Evolutionary conservation across 1,140 invertebrate species (phyloP), one percentile per base, ranked within the genome.

Genomic region (Macrobrachium rosenbergii): DNA sequence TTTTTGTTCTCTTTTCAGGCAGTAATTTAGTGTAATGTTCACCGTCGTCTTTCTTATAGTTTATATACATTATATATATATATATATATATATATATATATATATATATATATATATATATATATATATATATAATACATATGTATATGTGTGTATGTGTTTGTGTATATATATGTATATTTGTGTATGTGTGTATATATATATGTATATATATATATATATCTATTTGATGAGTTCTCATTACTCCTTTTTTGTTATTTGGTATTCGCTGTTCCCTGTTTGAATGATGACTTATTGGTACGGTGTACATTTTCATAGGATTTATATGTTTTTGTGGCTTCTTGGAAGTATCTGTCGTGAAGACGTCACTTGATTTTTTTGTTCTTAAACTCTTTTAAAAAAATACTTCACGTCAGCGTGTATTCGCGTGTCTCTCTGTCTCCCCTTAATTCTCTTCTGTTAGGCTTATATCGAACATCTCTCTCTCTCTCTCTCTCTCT

Each of bases 131-230:
- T 37, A 28, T 21, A 1, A n/a, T 79, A 79, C 5, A 11, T 45
- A 58, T 80, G 28, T 23, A 6, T 58, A 21, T 63, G 1, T 16
- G 16, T 77, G 2, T 21, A 19, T 21, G 2, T 23, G 45, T 79
- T 0, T n/a, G 5, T 8, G 45, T 79, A 58, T 59, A n/a, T 79
- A 58, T 58, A 58, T 79, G 45, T 79, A 58, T 79, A 58, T 79
- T 1, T 58, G 45, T 79, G 45, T 58, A 58, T 58, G 76, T 78
- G 76, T 78, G 76, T 78, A 52, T 79, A 58, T 79, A 58, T 79
- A 58, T 79, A 17, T 58, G 45, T 79, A 58, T 58, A 58, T 58
- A 11, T 58, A 59, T n/a, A 75, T 21, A 21, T 43, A 21, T 75
- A 37, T 17, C 7, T n/a, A n/a, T n/a, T 23, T 17, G 16, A 37